Conservation (phyloP, 2,888 invertebrate genomes). For the Heliconius erato region DNA sequence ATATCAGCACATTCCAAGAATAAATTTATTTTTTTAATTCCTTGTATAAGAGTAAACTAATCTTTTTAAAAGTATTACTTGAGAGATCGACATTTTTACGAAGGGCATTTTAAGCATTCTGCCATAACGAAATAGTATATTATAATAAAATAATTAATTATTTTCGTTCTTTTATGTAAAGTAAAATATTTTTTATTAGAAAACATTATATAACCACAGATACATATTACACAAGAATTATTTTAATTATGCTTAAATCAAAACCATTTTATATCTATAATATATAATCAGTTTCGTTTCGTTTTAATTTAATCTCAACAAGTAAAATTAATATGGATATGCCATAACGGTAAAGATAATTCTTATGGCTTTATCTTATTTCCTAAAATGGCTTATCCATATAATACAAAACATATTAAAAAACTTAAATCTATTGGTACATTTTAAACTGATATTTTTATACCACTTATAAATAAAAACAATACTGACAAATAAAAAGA, state of each 20-base stretch:
- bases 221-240: neutral
- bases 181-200: neutral
- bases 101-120: conserved; percentile 52
- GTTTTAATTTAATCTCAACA: conserved; percentile 9
- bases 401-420: neutral
- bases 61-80: conserved; percentile 36
- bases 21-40: neutral
- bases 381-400: neutral
- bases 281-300: neutral
- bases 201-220: neutral
- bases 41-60: neutral
- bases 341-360: neutral
- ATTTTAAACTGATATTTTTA: conserved; percentile 17
- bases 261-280: neutral
- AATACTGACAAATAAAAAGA: conserved; percentile 48
- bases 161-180: neutral
- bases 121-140: neutral
- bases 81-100: conserved; percentile 65
- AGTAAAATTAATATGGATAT: neutral
- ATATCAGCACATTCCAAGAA: neutral
- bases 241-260: neutral
- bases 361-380: conserved; percentile 2
- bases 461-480: conserved; percentile 35
- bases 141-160: neutral
- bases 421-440: conserved; percentile 5